These are phyloP conservation scores for Zosterops lateralis DNA, from an alignment of 2,113 vertebrate species.

Conservation along the genomic window DNA sequence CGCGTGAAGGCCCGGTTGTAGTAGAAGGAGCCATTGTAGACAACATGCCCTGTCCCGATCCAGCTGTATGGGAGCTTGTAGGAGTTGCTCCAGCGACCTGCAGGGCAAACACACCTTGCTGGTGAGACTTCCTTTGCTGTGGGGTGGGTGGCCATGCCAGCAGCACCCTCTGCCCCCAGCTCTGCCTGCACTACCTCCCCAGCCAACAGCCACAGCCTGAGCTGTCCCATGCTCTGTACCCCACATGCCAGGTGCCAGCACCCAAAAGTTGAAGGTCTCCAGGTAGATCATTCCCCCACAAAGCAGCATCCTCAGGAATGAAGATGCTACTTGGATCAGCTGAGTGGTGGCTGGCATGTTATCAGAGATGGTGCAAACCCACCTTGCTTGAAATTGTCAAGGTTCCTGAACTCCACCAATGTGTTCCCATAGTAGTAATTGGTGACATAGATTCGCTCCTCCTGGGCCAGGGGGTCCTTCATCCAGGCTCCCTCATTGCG, in stretches of 20 bases:
- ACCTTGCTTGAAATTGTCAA: slow-evolving; percentile 96
- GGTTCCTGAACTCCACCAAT: slow-evolving; percentile 90
- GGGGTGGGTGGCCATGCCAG: fast-evolving
- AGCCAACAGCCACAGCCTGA: fast-evolving
- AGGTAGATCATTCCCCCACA: fast-evolving
- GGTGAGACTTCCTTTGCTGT: not conserved
- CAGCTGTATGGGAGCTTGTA: slow-evolving; percentile 97
- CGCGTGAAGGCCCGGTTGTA: slow-evolving; percentile 95
- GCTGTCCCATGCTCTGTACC: not conserved
- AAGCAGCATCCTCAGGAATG: not conserved
- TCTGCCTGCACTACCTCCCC: not conserved
- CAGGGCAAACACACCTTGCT: not conserved
- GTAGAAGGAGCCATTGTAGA: slow-evolving; percentile 90
- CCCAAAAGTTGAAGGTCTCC: not conserved
- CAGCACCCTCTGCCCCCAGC: not conserved
- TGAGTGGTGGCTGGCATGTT: fast-evolving
- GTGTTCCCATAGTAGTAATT: slow-evolving; percentile 96
- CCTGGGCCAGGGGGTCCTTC: slow-evolving; percentile 90
- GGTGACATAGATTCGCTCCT: slow-evolving; percentile 90
- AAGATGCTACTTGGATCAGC: not conserved
- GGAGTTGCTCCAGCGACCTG: slow-evolving; percentile 93
- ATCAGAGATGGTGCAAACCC: fast-evolving
- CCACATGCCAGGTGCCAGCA: fast-evolving
- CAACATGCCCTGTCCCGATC: slow-evolving; percentile 93
- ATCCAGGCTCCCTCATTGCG: slow-evolving; percentile 95